A percentile compares a stretch with the other conserved stretches of the same genome.
Conservation (phyloP, 2,113 vertebrate species). For the Stomatorhinus ivindoensis region DNA sequence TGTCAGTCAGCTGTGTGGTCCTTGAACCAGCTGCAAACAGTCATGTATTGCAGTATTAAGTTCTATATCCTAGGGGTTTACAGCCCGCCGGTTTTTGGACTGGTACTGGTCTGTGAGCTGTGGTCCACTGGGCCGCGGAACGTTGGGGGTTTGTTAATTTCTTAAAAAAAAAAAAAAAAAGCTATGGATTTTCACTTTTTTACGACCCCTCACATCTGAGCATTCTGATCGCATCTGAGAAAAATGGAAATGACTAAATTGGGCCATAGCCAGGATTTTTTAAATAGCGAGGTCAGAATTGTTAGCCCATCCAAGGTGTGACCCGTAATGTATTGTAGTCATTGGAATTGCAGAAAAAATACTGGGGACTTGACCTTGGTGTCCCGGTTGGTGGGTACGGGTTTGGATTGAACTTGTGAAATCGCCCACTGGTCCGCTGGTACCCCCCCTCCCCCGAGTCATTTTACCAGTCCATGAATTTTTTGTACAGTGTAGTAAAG, state of each 20-base stretch:
- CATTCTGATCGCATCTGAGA: not conserved
- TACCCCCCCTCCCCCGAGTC: not conserved
- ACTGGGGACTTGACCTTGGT: not conserved
- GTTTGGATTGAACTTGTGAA: not conserved
- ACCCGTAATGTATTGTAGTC: not conserved
- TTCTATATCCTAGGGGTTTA: not conserved
- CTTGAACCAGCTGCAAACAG: not conserved
- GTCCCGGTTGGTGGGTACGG: not conserved
- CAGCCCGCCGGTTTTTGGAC: not conserved
- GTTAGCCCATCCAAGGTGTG: not conserved
- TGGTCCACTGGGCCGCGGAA: not conserved
- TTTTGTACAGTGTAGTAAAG: no score
- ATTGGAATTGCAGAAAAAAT: not conserved
- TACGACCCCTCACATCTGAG: not conserved
- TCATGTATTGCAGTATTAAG: not conserved
- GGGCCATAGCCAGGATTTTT: not conserved
- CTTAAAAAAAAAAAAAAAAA: not conserved
- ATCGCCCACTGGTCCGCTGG: fast-evolving
- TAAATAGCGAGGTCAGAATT: not conserved
- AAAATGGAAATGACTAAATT: not conserved
- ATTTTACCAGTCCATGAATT: no score
- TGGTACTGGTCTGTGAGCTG: not conserved
- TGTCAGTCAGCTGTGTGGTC: not conserved
- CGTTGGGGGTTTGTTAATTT: not conserved
- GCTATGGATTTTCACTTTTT: not conserved